Base-by-base conservation (phyloP, 92 coral and sea anemone genomes). In the Pocillopora meandrina region DNA sequence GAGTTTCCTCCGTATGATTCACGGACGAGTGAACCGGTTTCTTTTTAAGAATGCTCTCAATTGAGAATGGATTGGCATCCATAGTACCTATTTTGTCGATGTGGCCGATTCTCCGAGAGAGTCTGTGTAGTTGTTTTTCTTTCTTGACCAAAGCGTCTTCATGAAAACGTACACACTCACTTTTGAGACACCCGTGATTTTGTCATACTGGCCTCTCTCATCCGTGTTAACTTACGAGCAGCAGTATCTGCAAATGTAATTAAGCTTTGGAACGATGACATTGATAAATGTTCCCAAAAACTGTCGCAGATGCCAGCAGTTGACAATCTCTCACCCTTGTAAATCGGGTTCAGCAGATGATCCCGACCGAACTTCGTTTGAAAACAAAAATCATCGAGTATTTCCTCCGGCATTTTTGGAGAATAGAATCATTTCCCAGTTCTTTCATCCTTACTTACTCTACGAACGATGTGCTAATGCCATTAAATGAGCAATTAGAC, bases 1-100 rank as follows among this genome's bases (percentile, higher is more conserved):
- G 85, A 21, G 74, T 19, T 21, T 90, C 95, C 18, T 91, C 94
- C 18, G 65, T 26, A 31, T 65, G 76, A 42, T 65, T 42, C 6
- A 42, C 75, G 56, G 57, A 16, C 20, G 92, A 63, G 47, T 85
- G 57, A 42, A 7, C 52, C 56, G 89, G 65, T 74, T 90, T 91
- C 85, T 94, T 92, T 79, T 86, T 89, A 12, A 96, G 90, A 56
- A 96, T 88, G 73, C 93, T 96, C 71, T 96, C 99, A 74, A 96
- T 96, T 23, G 99, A 96, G 89, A 96, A 96, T 58, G 99, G 97
- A 82, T 95, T 92, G 57, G 85, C 79, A 23, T 94, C 98, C 99
- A 96, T 96, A 5, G 60, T 66, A 73, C 85, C 12, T 68, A 2
- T 8, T 34, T 77, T 34, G 58, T 81, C 9, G 20, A 33, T 56